A percentile compares a stretch with the other conserved stretches of the same genome.
phyloP scores from a whole-genome alignment of 2,113 vertebrate genomes.

The Platichthys flesus region DNA sequence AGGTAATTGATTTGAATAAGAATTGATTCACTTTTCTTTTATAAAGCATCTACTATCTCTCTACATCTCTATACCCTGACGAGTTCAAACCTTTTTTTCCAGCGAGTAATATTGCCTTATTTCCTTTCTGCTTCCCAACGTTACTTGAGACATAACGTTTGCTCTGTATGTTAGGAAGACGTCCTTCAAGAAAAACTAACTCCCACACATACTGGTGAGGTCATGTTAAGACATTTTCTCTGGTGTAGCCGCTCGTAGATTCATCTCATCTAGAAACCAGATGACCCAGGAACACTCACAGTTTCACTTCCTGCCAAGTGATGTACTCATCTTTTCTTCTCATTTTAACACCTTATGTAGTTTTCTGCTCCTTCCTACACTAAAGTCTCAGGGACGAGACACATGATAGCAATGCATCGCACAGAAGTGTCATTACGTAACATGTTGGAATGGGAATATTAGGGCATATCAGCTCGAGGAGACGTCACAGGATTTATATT shows the following conservation, averaged over 20 bases:
- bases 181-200: not conserved
- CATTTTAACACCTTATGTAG: slow-evolving; percentile 48
- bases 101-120: not conserved
- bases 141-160: not conserved
- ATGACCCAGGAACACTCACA: slow-evolving; percentile 14
- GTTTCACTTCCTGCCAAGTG: slow-evolving; percentile 1
- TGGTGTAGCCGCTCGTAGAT: not conserved
- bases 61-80: not conserved
- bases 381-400: slow-evolving; percentile 26
- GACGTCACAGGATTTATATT: slow-evolving; percentile 69
- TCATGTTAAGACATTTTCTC: not conserved
- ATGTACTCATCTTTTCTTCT: not conserved
- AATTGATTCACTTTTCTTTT: not conserved
- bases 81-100: not conserved
- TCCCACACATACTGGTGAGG: not conserved
- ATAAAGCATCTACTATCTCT: not conserved
- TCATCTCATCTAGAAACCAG: slow-evolving; percentile 7
- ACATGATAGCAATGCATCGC: slow-evolving; percentile 47
- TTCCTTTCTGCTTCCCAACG: too few species aligned
- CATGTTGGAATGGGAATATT: slow-evolving; percentile 52
- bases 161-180: not conserved
- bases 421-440: slow-evolving; percentile 57
- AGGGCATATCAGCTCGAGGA: slow-evolving; percentile 45
- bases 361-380: slow-evolving; percentile 59
- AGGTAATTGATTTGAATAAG: not conserved